Conservation (phyloP, 2,797 vertebrate species). For the Tenualosa ilisha region DNA sequence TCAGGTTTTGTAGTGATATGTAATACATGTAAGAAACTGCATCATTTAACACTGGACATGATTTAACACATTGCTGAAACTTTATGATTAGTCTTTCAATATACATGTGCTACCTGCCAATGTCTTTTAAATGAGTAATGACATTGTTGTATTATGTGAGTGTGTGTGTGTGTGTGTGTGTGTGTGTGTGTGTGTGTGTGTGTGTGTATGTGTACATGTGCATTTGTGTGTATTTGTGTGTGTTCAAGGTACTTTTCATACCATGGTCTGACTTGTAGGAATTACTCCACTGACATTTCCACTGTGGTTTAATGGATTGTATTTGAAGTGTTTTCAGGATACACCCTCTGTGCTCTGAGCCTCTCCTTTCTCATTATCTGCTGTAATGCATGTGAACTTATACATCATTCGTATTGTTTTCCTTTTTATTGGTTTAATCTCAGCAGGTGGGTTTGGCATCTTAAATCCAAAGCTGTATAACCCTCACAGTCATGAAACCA, state of each 20-base stretch:
- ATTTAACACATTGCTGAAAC: too few species aligned
- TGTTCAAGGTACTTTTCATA: neutral
- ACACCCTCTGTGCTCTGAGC: neutral
- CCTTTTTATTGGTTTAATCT: neutral
- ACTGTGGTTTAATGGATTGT: neutral
- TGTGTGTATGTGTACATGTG: too few species aligned
- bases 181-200: too few species aligned
- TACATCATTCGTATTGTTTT: neutral
- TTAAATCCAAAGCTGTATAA: neutral
- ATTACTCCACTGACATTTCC: neutral
- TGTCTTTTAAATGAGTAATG: too few species aligned
- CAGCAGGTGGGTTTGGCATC: neutral
- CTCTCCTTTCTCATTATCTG: neutral
- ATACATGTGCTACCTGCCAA: too few species aligned
- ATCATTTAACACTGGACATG: too few species aligned
- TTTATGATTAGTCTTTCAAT: too few species aligned
- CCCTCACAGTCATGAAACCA: neutral
- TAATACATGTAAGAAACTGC: too few species aligned
- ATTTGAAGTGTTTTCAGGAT: neutral
- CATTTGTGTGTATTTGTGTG: too few species aligned
- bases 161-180: too few species aligned
- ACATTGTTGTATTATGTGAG: too few species aligned
- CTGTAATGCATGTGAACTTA: neutral
- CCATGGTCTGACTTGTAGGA: neutral
- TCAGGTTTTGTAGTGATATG: too few species aligned